Evolutionary conservation across 1,140 invertebrate genomes (phyloP), one percentile per base, ranked within the genome.

Genomic region (Microplitis mediator): DNA sequence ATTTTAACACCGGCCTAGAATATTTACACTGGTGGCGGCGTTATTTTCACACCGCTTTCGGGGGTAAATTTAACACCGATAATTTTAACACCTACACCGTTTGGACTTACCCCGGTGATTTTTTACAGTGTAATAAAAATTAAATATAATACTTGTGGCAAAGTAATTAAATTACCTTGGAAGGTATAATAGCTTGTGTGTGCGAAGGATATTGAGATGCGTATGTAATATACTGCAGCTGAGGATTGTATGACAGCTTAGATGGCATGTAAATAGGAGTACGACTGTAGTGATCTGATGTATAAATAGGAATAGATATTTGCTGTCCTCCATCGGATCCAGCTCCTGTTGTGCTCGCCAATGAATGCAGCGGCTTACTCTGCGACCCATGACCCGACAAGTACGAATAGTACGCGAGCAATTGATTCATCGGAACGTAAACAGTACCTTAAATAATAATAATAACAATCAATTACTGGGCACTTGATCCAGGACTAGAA

Each of bases 401-500:
- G 70, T 83, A 76, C 32, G 78, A 78, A 71, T 84, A 82, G 69
- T 84, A 84, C 4, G 79, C 63, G 16, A 82, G 56, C 13, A 84
- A 58, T 36, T 85, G 81, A 69, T 75, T 79, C 76, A 79, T 80
- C 4, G 85, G 85, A 62, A 85, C 73, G 51, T 83, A 86, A 60
- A 82, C 69, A 32, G 71, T 71, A 50, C 76, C 84, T 86, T 65
- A 68, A 73, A 66, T n/a, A 45, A 45, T 54, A 39, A 31, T 61
- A n/a, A 64, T n/a, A 51, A 11, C n/a, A 35, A 69, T 50, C 4
- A 4, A 54, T n/a, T 52, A 36, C 23, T 23, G 23, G 23, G 23
- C 23, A 23, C 2, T 23, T 2, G 23, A 23, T 23, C 23, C 23
- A 23, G 23, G 23, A 23, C 23, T 23, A 23, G 23, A 23, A 23